Base-by-base conservation (phyloP, 2,797 vertebrate species). In the Myiothlypis chrysogaster region DNA sequence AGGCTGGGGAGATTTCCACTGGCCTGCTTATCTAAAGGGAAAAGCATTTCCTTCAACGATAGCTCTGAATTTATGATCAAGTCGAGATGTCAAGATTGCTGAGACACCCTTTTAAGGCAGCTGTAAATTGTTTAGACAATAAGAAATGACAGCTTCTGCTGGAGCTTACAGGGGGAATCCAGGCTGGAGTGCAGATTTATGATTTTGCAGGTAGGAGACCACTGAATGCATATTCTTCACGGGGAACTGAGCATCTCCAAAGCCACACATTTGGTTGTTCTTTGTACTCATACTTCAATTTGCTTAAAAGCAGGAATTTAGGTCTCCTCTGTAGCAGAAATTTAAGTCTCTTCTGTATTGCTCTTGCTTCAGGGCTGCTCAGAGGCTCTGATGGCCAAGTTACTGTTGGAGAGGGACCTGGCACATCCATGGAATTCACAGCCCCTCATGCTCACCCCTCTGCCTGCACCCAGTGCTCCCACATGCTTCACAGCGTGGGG, bases 41-140 rank as follows among this genome's bases (percentile, higher is more conserved):
- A 91, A 85, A 92, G 59, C 69, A 9, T 60, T 87, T 83, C 87
- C 76, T 78, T 30, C 79, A 37, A 41, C 32, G 16, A 27, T 11
- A 65, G 41, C 85, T 43, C 61, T 15, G 85, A 82, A 88, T 95
- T 97, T 91, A 83, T 60, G 72, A 94, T 76, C 79, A n/a, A 87
- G 82, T 47, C 6, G 1, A 90, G 89, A 77, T 88, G 95, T 76
- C 91, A 56, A 49, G 89, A 96, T 85, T 76, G 89, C 89, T 22
- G 46, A 91, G 70, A 72, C 87, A 95, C 56, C 70, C 85, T 93
- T 84, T 87, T 87, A 90, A 95, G 89, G 82, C 57, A 14, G 90
- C 81, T 92, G 83, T 90, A 91, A 93, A 90, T 92, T 92, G 94
- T 72, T 90, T 78, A 91, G 90, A 93, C 91, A 94, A 91, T 56